These are phyloP conservation scores for Phoebastria nigripes DNA, from an alignment of 2,797 vertebrate genomes.

Conservation along the genomic window DNA sequence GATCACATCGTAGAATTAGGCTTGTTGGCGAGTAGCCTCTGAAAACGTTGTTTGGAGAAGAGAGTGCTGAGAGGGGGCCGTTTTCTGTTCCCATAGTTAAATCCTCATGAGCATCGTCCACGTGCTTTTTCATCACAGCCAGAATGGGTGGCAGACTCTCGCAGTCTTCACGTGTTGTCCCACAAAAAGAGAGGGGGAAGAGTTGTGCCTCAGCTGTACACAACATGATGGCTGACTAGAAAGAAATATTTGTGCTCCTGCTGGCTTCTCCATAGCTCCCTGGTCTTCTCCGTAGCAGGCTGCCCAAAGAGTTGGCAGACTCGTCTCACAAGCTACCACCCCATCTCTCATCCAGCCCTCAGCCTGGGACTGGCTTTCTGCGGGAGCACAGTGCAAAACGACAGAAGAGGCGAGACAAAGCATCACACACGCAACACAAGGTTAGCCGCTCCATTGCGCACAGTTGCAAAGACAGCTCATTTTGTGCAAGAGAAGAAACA, in stretches of 20 bases:
- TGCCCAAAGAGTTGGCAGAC: neutral
- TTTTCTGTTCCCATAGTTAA: neutral
- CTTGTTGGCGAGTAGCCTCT: neutral
- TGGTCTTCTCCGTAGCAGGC: neutral
- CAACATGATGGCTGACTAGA: neutral
- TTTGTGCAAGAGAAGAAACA: neutral
- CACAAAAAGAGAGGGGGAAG: neutral
- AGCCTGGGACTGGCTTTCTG: neutral
- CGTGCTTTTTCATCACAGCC: neutral
- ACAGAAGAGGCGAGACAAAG: neutral
- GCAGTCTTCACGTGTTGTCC: neutral
- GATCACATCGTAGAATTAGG: neutral
- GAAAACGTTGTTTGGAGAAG: neutral
- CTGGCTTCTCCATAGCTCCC: neutral
- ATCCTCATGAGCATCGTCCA: neutral
- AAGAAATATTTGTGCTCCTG: neutral
- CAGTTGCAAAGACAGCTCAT: neutral
- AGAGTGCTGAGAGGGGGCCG: accelerated
- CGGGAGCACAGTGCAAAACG: neutral
- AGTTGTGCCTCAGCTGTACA: neutral
- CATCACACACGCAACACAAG: accelerated
- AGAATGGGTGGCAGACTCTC: neutral
- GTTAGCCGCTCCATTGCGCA: accelerated
- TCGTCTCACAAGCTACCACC: neutral
- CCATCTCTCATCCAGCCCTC: neutral